Evolutionary conservation across 2,888 invertebrate species (phyloP), one percentile per base, ranked within the genome.

Genomic region (Caenorhabditis wallacei): DNA sequence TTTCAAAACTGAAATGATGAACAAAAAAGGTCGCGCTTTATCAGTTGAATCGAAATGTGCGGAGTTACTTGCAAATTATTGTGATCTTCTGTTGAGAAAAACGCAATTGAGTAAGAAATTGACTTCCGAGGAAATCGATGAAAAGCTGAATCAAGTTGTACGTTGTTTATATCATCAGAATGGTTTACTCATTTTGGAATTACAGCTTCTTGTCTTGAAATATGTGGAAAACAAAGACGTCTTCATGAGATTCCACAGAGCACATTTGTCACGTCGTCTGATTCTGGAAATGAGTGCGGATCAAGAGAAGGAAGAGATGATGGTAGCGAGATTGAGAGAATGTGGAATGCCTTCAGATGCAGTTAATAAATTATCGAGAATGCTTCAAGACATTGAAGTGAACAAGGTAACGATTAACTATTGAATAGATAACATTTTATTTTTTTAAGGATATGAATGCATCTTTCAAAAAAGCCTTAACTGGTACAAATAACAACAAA

Each of bases 301-400:
- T 93, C 97, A 97, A 87, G 99, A 99, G 92, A 98, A 98, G 92
- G 99, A 99, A 93, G 98, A 99, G 93, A 97, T 97, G 92, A 98
- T 99, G 96, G 98, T 99, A 0, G 97, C 97, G 92, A 97, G 97
- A 97, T 90, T 94, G 53, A 92, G 94, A 90, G 98, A 98, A 93
- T 97, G 97, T 18, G 99, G 99, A 37, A 99, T 99, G 98, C 99
- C 99, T 2, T 98, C 98, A 0, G 99, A 99, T 93, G 98, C 97
- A 94, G 97, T 99, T 20, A 98, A 98, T 94, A 98, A 98, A 93
- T 93, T 99, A 90, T 97, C 97, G 10, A 94, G 98, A 87, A 99
- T 99, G 99, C 93, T 94, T 85, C 94, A 94, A 94, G 99, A 99
- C 92, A 96, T 99, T 88, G 98, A 99, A 94, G 96, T 95, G 22